Evolutionary conservation across 2,888 invertebrate genomes (phyloP).

Genomic region (Sesia bembeciformis): DNA sequence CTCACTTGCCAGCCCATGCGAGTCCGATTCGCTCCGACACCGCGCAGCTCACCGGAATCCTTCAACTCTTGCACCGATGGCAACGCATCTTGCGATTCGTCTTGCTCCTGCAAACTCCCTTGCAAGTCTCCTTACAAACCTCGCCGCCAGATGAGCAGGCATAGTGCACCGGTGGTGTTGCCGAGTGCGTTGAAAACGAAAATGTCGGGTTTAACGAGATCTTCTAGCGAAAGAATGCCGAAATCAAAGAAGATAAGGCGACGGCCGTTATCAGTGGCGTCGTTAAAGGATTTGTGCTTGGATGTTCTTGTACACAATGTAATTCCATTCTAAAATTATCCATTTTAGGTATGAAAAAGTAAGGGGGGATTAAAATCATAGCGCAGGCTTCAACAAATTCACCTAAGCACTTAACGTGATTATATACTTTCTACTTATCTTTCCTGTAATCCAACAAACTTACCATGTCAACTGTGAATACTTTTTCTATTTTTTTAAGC

Average conservation of each 20-base stretch:
- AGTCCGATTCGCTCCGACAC: constrained; percentile 56
- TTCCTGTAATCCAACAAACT: too few species aligned
- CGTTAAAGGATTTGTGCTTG: constrained; percentile 70
- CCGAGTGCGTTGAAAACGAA: constrained; percentile 11
- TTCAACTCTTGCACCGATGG: constrained; percentile 15
- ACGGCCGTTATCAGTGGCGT: constrained; percentile 52
- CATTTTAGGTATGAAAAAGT: too few species aligned
- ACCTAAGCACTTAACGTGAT: too few species aligned
- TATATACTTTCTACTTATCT: too few species aligned
- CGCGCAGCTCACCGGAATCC: constrained; percentile 35
- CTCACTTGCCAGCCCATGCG: constrained; percentile 29
- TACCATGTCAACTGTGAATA: too few species aligned
- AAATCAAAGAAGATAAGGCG: constrained; percentile 28
- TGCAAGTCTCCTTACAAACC: constrained; percentile 5
- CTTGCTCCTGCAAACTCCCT: background rate
- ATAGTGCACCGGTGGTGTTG: constrained; percentile 14
- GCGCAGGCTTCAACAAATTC: too few species aligned
- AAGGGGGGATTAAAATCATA: too few species aligned
- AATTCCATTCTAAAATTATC: constrained; percentile 16
- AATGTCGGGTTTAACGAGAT: constrained; percentile 14
- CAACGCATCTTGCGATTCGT: constrained; percentile 14
- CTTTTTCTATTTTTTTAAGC: too few species aligned
- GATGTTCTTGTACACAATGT: constrained; percentile 73
- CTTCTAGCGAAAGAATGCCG: constrained; percentile 16
- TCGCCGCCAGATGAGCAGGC: constrained; percentile 23